These are phyloP conservation scores for Setophaga petechia DNA, from an alignment of 2,113 vertebrate genomes.

Conservation along the genomic window DNA sequence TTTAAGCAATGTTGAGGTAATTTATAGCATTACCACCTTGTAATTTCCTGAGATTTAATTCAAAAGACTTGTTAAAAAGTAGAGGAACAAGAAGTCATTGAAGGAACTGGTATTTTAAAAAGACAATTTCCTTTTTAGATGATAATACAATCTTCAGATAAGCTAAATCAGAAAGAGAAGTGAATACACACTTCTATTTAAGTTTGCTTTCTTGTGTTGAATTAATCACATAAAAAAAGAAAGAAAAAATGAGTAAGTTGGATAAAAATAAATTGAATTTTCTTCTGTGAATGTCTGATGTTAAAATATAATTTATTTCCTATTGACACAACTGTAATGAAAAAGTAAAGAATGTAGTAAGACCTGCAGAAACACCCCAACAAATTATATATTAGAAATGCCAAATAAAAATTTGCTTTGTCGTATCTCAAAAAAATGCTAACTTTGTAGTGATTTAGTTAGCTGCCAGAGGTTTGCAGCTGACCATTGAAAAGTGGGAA, in stretches of 20 bases:
- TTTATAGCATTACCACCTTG: background rate
- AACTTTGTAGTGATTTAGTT: background rate
- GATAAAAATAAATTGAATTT: background rate
- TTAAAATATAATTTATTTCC: background rate
- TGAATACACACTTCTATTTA: background rate
- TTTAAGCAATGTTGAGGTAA: constrained; percentile 37
- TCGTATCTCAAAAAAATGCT: background rate
- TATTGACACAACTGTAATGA: background rate
- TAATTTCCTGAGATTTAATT: constrained; percentile 28
- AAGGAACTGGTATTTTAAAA: background rate
- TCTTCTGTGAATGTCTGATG: background rate
- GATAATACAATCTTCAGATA: background rate
- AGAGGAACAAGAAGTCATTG: constrained; percentile 26
- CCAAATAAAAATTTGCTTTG: background rate
- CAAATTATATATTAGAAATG: background rate
- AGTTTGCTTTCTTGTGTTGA: background rate
- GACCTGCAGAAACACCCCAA: background rate
- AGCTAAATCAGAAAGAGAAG: constrained; percentile 14
- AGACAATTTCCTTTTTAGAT: background rate
- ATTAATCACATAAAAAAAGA: background rate
- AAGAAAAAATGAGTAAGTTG: background rate
- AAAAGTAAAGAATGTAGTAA: background rate
- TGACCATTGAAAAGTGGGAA: background rate
- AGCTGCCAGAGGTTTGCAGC: background rate
- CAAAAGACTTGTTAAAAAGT: constrained; percentile 45